A percentile compares a stretch with the other conserved stretches of the same genome.
These are phyloP conservation scores for Zygogramma bicolorata DNA, from an alignment of 2,888 invertebrate species.

Conservation along the genomic window DNA sequence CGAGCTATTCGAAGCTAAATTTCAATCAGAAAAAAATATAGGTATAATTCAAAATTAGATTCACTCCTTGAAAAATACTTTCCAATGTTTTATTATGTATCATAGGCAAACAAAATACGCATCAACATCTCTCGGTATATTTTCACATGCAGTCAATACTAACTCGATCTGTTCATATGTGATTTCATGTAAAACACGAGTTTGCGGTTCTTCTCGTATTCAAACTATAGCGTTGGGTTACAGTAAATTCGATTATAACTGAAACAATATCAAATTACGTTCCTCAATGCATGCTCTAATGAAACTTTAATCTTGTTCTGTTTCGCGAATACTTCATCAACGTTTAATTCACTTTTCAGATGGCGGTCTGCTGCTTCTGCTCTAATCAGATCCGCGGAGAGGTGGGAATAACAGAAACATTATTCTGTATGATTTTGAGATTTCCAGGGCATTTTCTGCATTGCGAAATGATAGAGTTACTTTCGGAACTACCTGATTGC, in stretches of 20 bases:
- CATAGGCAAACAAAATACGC: no score
- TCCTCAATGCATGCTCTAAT: slow-evolving; percentile 32
- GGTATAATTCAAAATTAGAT: no score
- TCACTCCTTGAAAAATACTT: no score
- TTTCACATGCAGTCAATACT: background rate
- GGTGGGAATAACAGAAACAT: background rate
- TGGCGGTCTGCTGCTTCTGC: slow-evolving; percentile 3
- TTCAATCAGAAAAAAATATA: no score
- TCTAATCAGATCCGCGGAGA: background rate
- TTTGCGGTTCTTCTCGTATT: slow-evolving; percentile 10
- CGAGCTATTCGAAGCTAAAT: no score
- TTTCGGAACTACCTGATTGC: no score
- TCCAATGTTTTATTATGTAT: no score
- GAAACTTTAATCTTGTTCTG: slow-evolving; percentile 38
- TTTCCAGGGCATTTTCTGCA: no score
- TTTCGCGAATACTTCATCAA: slow-evolving; percentile 35
- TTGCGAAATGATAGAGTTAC: no score
- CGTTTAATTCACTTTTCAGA: slow-evolving; percentile 36
- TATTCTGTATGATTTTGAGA: background rate
- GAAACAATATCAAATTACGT: slow-evolving; percentile 37
- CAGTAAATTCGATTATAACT: slow-evolving; percentile 33
- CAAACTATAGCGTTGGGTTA: slow-evolving; percentile 11
- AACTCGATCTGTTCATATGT: background rate
- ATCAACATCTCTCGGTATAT: background rate
- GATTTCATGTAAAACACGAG: background rate